These are phyloP conservation scores for Cromileptes altivelis DNA, from an alignment of 2,113 vertebrate genomes.

Conservation along the genomic window DNA sequence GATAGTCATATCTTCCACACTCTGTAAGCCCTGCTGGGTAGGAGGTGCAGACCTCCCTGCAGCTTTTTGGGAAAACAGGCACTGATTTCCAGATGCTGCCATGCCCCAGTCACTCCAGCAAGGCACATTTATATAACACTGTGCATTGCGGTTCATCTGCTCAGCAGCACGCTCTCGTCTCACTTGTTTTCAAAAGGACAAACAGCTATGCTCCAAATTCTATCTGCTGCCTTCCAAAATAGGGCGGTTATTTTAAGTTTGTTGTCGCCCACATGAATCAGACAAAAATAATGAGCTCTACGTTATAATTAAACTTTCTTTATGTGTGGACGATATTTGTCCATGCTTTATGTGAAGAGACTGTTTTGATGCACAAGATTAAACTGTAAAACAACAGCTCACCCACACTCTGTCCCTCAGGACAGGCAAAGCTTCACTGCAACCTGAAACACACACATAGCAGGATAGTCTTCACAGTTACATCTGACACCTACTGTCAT, in stretches of 20 bases:
- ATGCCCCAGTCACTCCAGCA: neutral
- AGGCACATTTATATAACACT: neutral
- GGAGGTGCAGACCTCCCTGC: neutral
- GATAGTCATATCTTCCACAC: neutral
- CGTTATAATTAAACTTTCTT: constrained; percentile 41
- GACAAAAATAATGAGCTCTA: constrained; percentile 18
- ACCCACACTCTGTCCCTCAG: neutral
- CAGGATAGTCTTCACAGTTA: neutral
- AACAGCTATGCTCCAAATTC: constrained; percentile 18
- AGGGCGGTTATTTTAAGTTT: constrained; percentile 25
- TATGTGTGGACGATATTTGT: constrained; percentile 4
- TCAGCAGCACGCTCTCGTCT: constrained; percentile 16
- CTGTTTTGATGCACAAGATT: constrained; percentile 32
- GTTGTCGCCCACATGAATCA: constrained; percentile 40
- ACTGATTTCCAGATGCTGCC: constrained; percentile 23
- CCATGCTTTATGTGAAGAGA: constrained; percentile 7
- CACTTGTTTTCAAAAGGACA: constrained; percentile 22
- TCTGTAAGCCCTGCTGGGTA: neutral
- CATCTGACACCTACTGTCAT: neutral
- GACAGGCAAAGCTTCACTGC: constrained; percentile 4
- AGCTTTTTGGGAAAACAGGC: neutral
- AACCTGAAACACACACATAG: neutral
- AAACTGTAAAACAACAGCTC: constrained; percentile 1
- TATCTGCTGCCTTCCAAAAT: constrained; percentile 21
- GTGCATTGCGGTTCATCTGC: constrained; percentile 19